phyloP scores from a whole-genome alignment of 1,140 invertebrate genomes.

The Carcinoscorpius rotundicauda region DNA sequence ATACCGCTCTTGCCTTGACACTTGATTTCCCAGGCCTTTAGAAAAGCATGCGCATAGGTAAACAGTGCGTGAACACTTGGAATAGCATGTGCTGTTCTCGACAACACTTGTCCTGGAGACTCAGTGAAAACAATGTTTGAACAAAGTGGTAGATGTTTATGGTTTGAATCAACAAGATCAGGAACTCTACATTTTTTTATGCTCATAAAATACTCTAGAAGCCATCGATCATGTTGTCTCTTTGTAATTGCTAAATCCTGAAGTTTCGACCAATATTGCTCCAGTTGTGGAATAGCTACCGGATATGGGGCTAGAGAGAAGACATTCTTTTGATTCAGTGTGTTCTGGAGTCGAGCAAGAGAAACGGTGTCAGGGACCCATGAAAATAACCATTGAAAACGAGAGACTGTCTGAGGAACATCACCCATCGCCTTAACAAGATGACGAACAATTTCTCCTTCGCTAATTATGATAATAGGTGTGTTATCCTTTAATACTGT shows the following conservation, averaged over 20 bases:
- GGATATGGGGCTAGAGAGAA: constrained; percentile 16
- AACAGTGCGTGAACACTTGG: constrained; percentile 29
- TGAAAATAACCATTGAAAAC: constrained; percentile 19
- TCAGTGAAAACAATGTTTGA: constrained; percentile 32
- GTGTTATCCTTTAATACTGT: no score
- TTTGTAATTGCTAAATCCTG: constrained; percentile 1
- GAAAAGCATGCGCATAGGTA: constrained; percentile 33
- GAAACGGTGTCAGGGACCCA: constrained; percentile 10
- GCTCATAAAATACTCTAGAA: constrained; percentile 7
- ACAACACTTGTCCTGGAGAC: constrained; percentile 21
- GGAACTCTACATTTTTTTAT: constrained; percentile 19
- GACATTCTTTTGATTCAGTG: constrained; percentile 6
- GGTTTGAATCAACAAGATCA: constrained; percentile 11
- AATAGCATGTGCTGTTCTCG: constrained; percentile 19
- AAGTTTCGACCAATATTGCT: constrained; percentile 17
- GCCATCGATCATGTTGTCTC: constrained; percentile 10
- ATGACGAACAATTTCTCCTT: constrained; percentile 13
- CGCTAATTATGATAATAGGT: no score
- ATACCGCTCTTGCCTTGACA: constrained; percentile 29
- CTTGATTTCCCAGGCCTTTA: constrained; percentile 30
- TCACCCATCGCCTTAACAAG: constrained; percentile 6
- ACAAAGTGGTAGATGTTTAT: constrained; percentile 22
- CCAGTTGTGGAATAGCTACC: constrained; percentile 8
- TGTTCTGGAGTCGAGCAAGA: background rate
- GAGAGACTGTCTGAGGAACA: constrained; percentile 6